Conservation (phyloP, 2,113 vertebrate genomes). For the Pipra filicauda region DNA sequence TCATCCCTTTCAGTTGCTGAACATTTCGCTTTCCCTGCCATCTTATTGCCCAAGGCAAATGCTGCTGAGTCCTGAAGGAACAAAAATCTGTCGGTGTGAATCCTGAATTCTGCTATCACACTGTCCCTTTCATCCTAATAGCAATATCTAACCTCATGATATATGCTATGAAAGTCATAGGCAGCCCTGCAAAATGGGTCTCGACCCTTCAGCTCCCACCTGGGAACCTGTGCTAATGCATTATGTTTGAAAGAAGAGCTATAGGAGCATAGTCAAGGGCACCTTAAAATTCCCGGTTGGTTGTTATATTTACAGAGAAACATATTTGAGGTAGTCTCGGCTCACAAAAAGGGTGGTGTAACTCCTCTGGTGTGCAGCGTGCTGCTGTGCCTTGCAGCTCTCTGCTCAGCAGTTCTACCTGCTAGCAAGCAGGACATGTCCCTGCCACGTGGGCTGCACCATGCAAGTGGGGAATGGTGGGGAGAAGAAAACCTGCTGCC, state of each 20-base stretch:
- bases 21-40: neutral
- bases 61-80: neutral
- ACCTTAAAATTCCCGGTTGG: neutral
- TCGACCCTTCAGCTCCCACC: neutral
- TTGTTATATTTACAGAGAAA: neutral
- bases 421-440: neutral
- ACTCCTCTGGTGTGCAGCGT: fast-evolving
- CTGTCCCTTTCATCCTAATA: neutral
- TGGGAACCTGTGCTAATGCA: neutral
- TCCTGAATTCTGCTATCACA: neutral
- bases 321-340: neutral
- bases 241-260: neutral
- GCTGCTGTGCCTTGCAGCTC: neutral
- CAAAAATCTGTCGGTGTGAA: neutral
- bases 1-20: neutral
- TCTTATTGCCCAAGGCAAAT: conserved; percentile 16
- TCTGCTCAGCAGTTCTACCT: neutral
- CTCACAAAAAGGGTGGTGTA: neutral
- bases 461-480: neutral
- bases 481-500: neutral
- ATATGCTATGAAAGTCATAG: neutral
- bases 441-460: neutral
- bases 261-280: neutral
- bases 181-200: neutral
- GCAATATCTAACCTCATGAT: neutral